phyloP scores from a whole-genome alignment of 2,888 invertebrate species.

The Trimorus sp. region DNA sequence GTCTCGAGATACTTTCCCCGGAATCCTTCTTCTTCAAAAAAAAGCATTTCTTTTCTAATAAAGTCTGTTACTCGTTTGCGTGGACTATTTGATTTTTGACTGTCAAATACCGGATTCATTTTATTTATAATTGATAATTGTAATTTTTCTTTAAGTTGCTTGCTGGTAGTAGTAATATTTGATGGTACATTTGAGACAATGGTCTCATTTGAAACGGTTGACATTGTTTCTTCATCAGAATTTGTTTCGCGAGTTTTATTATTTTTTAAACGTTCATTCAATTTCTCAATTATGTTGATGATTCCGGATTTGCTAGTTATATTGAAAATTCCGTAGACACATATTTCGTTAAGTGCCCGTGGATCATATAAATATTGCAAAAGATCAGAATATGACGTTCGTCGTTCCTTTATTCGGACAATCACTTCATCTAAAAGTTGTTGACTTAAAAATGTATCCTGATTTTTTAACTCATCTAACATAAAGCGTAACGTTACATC shows the following conservation, averaged over 20 bases:
- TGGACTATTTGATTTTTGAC: slow-evolving; percentile 1
- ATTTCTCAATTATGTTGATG: background rate
- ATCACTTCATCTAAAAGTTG: background rate
- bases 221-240: too few relatives aligned
- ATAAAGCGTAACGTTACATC: slow-evolving; percentile 15
- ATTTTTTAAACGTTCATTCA: background rate
- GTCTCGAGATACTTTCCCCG: too few relatives aligned
- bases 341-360: background rate
- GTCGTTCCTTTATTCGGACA: background rate
- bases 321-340: background rate
- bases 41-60: background rate
- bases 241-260: too few relatives aligned
- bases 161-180: background rate
- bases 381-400: background rate
- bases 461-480: background rate
- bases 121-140: slow-evolving; percentile 1
- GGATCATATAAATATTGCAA: slow-evolving; percentile 4
- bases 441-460: background rate
- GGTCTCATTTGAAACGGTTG: too few relatives aligned
- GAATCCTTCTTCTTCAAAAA: slow-evolving; percentile 1
- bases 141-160: background rate
- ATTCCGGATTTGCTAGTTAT: background rate
- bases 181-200: too few relatives aligned
- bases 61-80: background rate
- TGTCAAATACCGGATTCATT: background rate